A percentile compares a stretch with the other conserved stretches of the same genome.
Evolutionary conservation across 2,113 vertebrate genomes (phyloP).

Genomic region (Hippocampus guttulatus): DNA sequence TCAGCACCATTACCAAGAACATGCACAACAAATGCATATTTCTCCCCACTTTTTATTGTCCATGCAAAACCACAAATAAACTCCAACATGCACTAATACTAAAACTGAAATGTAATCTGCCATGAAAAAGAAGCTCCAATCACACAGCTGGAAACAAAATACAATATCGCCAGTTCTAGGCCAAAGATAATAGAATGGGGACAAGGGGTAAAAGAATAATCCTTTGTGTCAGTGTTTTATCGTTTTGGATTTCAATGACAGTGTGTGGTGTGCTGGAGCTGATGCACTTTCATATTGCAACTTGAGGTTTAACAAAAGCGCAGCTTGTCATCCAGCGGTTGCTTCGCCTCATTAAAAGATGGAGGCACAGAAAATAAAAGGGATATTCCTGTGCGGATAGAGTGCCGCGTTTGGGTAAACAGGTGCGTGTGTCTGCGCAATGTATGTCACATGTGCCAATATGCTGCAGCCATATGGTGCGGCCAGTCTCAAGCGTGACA

Average conservation of each 20-base stretch:
- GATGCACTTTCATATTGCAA: slow-evolving; percentile 37
- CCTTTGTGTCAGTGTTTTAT: slow-evolving; percentile 34
- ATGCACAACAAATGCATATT: slow-evolving; percentile 20
- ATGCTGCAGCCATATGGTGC: slow-evolving; percentile 32
- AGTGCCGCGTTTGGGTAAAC: slow-evolving; percentile 12
- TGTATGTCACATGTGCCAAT: slow-evolving; percentile 24
- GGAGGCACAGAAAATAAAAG: not conserved
- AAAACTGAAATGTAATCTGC: slow-evolving; percentile 49
- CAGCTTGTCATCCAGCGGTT: slow-evolving; percentile 24
- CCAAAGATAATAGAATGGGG: slow-evolving; percentile 35
- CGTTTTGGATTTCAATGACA: slow-evolving; percentile 35
- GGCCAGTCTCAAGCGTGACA: slow-evolving; percentile 41
- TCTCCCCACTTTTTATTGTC: slow-evolving; percentile 19
- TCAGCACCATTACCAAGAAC: slow-evolving; percentile 12
- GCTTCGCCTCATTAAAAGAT: slow-evolving; percentile 41
- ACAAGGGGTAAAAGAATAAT: slow-evolving; percentile 25
- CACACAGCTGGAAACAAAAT: slow-evolving; percentile 24
- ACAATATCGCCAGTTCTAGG: slow-evolving; percentile 32
- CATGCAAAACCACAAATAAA: slow-evolving; percentile 36
- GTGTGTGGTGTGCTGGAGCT: slow-evolving; percentile 6
- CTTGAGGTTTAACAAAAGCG: slow-evolving; percentile 37
- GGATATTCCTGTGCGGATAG: slow-evolving; percentile 11
- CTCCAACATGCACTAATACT: slow-evolving; percentile 43
- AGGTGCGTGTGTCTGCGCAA: slow-evolving; percentile 18
- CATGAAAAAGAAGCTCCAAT: slow-evolving; percentile 43